Conservation (phyloP, 2,113 vertebrate genomes). For the Colistium nudipinnis region DNA sequence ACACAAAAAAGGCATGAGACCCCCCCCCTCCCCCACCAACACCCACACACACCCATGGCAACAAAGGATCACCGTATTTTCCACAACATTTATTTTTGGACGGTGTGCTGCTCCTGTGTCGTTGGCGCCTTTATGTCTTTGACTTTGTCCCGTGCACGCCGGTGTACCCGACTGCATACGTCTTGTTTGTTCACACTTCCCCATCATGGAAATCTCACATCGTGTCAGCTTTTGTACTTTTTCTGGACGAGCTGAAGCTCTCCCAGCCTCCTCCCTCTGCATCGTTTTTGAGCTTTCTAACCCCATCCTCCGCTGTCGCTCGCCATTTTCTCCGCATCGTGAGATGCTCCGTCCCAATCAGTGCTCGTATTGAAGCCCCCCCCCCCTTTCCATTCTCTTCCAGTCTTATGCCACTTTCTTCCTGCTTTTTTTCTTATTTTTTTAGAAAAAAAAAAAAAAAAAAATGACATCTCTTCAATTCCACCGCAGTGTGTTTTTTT, state of each 20-base stretch:
- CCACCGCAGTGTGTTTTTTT: slow-evolving; percentile 26
- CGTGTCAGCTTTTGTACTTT: background rate
- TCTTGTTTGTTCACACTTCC: slow-evolving; percentile 8
- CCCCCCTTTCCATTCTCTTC: background rate
- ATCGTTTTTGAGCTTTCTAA: slow-evolving; percentile 12
- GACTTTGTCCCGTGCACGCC: slow-evolving; percentile 49
- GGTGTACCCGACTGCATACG: background rate
- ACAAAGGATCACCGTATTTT: slow-evolving; percentile 48
- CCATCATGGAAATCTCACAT: slow-evolving; percentile 1
- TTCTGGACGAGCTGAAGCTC: background rate
- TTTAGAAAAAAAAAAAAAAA: background rate
- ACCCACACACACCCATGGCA: too few relatives aligned
- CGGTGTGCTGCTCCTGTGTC: slow-evolving; percentile 36
- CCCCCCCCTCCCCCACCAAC: too few relatives aligned
- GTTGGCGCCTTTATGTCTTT: slow-evolving; percentile 36
- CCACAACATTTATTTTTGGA: slow-evolving; percentile 67
- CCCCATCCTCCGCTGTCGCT: slow-evolving; percentile 31
- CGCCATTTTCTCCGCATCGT: slow-evolving; percentile 32
- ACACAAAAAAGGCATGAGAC: slow-evolving; percentile 8
- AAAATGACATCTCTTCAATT: slow-evolving; percentile 54
- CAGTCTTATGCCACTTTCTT: slow-evolving; percentile 13
- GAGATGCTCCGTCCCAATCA: slow-evolving; percentile 53
- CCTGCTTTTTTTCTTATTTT: slow-evolving; percentile 15
- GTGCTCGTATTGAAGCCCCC: slow-evolving; percentile 23
- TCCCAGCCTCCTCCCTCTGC: background rate